These are phyloP conservation scores for Trichosurus vulpecula DNA, from an alignment of 2,797 vertebrate species.

Conservation along the genomic window DNA sequence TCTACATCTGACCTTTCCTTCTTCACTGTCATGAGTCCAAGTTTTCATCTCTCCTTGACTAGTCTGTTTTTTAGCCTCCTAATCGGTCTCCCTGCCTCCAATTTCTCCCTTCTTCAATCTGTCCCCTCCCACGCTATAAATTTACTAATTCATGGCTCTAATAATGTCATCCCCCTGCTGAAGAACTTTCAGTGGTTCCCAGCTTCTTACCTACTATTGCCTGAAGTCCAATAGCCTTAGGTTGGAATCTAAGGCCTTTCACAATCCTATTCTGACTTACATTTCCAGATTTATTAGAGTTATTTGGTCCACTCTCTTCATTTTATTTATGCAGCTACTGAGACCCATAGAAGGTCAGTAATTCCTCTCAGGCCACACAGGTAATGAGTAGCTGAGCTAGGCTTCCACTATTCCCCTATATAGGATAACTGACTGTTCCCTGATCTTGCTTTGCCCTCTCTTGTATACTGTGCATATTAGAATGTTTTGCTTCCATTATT, in stretches of 20 bases:
- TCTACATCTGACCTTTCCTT: not conserved
- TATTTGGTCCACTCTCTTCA: not conserved
- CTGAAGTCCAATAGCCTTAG: not conserved
- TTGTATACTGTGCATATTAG: not conserved
- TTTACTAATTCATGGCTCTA: not conserved
- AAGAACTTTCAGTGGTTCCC: too few species aligned
- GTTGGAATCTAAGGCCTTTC: not conserved
- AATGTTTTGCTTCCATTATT: not conserved
- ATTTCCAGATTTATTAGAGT: not conserved
- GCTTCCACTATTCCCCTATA: not conserved
- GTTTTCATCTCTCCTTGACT: not conserved
- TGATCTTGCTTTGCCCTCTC: not conserved
- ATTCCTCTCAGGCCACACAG: not conserved
- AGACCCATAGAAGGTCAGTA: not conserved
- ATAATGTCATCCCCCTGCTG: not conserved
- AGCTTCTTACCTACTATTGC: not conserved
- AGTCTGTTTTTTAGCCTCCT: not conserved
- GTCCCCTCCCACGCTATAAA: not conserved
- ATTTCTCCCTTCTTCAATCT: not conserved
- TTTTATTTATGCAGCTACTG: not conserved
- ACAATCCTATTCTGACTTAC: not conserved
- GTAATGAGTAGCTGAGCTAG: not conserved
- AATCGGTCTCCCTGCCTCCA: not conserved
- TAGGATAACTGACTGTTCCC: not conserved
- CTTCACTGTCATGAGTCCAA: not conserved